Evolutionary conservation across 2,888 invertebrate genomes (phyloP), one percentile per base, ranked within the genome.

Genomic region (Tuberolachnus salignus): DNA sequence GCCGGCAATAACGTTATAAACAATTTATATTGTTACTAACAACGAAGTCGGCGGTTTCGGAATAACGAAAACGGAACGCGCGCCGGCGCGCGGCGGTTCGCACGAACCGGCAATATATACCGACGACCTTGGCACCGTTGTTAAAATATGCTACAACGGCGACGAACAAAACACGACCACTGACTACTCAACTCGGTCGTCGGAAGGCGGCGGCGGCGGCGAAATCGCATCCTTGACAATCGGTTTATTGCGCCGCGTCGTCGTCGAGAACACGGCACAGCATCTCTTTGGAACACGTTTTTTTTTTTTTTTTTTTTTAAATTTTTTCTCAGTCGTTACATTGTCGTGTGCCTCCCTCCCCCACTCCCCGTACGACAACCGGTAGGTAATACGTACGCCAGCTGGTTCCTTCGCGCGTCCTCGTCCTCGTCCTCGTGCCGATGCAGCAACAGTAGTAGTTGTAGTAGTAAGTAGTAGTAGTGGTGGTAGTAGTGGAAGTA

Each of bases 101-200:
- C 16, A 51, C 49, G 14, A 53, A 3, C 53, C 16, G 14, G 26
- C 14, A n/a, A 53, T 9, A 46, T 16, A 10, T 55, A 59, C 6
- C 53, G 26, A 66, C 34, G 69, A 69, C 78, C 78, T 78, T 78
- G 78, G 78, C 78, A 78, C 69, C 69, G 78, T 75, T 75, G 75
- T 73, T 63, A 42, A 73, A 73, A 73, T 53, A 73, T 44, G 73
- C 73, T 16, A 42, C 51, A 2, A 46, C 59, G n/a, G 57, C 57
- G 57, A 49, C 71, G 21, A 49, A 44, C 61, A 10, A 34, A 51
- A 61, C 61, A 59, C 73, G 63, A 49, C 46, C n/a, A n/a, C n/a
- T n/a, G n/a, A n/a, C n/a, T n/a, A n/a, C n/a, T n/a, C n/a, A 34
- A 49, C 59, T 51, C 49, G 49, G 46, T 46, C 57, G 57, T n/a